Base-by-base conservation (phyloP, 1,140 invertebrate species). In the Kradibia gibbosae region DNA sequence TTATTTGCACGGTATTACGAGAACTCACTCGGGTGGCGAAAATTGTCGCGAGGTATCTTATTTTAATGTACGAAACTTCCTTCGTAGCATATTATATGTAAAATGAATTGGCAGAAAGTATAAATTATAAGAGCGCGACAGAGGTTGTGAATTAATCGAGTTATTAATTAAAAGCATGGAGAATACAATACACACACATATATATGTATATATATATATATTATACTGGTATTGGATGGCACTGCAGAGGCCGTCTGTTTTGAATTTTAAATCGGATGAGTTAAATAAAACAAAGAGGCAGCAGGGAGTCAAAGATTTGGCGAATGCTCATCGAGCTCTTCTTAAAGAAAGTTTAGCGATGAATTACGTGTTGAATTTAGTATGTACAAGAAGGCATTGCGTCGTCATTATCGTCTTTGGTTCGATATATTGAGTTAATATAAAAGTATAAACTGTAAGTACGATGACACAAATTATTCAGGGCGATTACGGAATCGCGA, bases 101-200 rank as follows among this genome's bases (percentile, higher is more conserved):
- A n/a, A 76, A 80, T 42, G 34, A 78, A 72, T 80, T 72, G 67
- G 42, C 48, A 75, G 71, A 81, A 67, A 75, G 25, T 25, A 53
- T 22, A 28, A 83, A 76, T 83, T 70, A 79, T 80, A 80, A 76
- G 62, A 70, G 50, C 57, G 71, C 70, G 71, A 83, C 50, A 25
- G 34, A 42, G 45, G 79, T 67, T 11, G 74, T 57, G 79, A 50
- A 79, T 82, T 75, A 74, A 72, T 76, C 50, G 25, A 78, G 48
- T 65, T 62, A 72, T 78, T 78, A 36, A 78, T 71, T 70, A 62
- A 42, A 71, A 50, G 39, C 22, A 76, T 70, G 28, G 45, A 78
- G 62, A n/a, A n/a, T n/a, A n/a, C n/a, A n/a, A n/a, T n/a, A n/a
- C n/a, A n/a, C n/a, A n/a, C n/a, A n/a, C n/a, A n/a, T n/a, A n/a